phyloP scores from a whole-genome alignment of 2,797 vertebrate genomes.

The Rhabdophis nuchalis region DNA sequence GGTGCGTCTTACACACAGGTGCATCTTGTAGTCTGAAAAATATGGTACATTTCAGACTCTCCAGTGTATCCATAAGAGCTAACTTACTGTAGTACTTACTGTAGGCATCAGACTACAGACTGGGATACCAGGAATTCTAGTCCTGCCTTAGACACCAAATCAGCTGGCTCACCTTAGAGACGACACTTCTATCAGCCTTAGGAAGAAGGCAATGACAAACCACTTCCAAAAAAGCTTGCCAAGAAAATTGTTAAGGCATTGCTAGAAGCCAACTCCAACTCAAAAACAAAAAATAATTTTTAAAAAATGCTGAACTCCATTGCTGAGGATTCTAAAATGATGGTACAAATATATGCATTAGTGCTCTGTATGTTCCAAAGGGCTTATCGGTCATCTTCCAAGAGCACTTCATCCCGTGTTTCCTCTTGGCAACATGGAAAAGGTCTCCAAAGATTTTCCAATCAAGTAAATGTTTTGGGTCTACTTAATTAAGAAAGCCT shows the following conservation, averaged over 20 bases:
- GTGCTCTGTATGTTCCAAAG: background rate
- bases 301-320: background rate
- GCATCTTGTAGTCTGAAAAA: too few species aligned
- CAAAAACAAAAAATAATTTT: background rate
- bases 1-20: too few species aligned
- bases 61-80: background rate
- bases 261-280: background rate
- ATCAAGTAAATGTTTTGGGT: background rate
- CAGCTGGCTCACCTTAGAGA: background rate
- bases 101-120: background rate
- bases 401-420: background rate
- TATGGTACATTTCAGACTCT: background rate
- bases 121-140: background rate
- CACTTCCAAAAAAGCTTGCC: background rate
- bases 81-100: background rate
- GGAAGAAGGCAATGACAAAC: background rate
- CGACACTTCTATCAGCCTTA: background rate
- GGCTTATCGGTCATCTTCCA: background rate
- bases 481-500: background rate
- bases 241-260: background rate
- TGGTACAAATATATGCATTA: background rate
- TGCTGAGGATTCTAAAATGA: background rate
- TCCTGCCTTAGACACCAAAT: background rate
- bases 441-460: background rate
- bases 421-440: background rate